These are phyloP conservation scores for Pelochelys cantorii DNA, from an alignment of 2,797 vertebrate species.

Conservation along the genomic window DNA sequence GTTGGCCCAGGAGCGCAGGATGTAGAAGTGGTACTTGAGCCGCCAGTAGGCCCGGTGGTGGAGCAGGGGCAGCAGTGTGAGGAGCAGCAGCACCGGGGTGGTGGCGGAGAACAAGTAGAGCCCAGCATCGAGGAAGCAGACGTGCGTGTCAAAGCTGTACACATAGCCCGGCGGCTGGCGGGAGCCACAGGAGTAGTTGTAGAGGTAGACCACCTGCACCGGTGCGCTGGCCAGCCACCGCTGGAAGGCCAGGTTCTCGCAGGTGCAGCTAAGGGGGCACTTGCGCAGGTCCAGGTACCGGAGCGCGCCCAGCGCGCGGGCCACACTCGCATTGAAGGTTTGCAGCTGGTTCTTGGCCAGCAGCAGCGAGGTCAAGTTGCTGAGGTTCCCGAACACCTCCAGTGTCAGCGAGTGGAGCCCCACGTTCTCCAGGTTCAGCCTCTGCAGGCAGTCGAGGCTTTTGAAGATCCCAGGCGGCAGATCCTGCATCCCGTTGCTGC, in stretches of 20 bases:
- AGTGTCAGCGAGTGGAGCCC: constrained; percentile 84
- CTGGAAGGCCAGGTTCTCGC: constrained; percentile 83
- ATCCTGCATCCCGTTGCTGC: constrained; percentile 81
- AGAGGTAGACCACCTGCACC: constrained; percentile 84
- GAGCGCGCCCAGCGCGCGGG: constrained; percentile 80
- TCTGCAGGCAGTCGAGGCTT: constrained; percentile 81
- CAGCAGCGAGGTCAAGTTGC: constrained; percentile 74
- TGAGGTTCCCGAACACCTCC: constrained; percentile 87
- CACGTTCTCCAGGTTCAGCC: constrained; percentile 84
- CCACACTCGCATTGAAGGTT: constrained; percentile 72
- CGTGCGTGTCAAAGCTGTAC: constrained; percentile 83
- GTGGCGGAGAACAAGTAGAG: constrained; percentile 81
- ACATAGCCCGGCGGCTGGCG: constrained; percentile 68
- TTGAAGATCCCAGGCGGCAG: constrained; percentile 87
- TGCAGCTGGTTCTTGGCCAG: constrained; percentile 87
- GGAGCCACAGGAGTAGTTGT: constrained; percentile 77
- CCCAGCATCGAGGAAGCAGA: constrained; percentile 85
- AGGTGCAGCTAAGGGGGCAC: constrained; percentile 86
- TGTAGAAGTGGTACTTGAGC: constrained; percentile 86
- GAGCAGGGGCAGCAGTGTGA: constrained; percentile 82
- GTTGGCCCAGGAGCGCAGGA: constrained; percentile 85
- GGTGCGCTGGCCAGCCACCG: constrained; percentile 80
- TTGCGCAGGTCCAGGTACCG: constrained; percentile 86
- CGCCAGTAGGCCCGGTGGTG: constrained; percentile 86
- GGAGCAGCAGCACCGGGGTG: constrained; percentile 75